Percentiles rank a stretch among this genome's conserved stretches.
Evolutionary conservation across 2,113 vertebrate species (phyloP).

Genomic region (Peromyscus maniculatus): DNA sequence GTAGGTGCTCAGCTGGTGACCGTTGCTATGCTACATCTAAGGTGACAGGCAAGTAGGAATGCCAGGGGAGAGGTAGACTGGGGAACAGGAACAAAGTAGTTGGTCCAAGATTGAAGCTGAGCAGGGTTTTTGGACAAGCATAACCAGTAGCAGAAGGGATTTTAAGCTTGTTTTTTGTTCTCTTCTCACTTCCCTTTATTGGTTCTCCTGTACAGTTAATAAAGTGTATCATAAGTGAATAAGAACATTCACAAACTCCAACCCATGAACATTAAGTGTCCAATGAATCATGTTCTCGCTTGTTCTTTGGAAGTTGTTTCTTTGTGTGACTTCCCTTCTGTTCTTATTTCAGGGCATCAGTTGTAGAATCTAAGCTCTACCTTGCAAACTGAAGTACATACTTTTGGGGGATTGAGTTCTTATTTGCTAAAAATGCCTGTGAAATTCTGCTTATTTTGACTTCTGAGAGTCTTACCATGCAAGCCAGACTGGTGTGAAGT

Average conservation of each 20-base stretch:
- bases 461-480: neutral
- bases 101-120: neutral
- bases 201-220: neutral
- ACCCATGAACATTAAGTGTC: neutral
- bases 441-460: neutral
- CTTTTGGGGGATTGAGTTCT: neutral
- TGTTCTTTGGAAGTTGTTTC: conserved; percentile 39
- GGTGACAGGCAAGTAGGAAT: neutral
- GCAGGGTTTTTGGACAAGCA: neutral
- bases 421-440: conserved; percentile 36
- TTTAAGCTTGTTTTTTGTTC: neutral
- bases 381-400: neutral
- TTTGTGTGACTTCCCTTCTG: neutral
- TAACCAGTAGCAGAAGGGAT: neutral
- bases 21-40: neutral
- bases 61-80: neutral
- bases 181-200: neutral
- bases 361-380: conserved; percentile 17
- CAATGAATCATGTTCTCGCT: neutral
- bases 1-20: neutral
- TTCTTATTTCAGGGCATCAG: neutral
- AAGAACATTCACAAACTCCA: conserved; percentile 6
- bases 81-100: neutral
- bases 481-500: neutral
- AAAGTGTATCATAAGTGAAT: neutral